These are phyloP conservation scores for Chionis minor DNA, from an alignment of 2,113 vertebrate genomes.

Conservation along the genomic window DNA sequence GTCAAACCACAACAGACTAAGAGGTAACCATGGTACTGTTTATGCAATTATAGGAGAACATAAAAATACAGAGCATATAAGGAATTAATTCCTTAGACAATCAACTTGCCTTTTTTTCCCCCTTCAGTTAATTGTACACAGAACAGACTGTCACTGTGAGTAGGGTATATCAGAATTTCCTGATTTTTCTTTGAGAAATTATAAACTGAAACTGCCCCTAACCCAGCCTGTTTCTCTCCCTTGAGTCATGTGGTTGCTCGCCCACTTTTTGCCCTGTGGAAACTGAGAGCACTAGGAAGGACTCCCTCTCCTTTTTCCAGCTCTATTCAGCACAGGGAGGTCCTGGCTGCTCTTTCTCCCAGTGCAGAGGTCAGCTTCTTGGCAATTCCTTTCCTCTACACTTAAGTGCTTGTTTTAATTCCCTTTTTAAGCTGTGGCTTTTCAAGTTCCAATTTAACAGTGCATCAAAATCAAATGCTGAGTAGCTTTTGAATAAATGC, in stretches of 20 bases:
- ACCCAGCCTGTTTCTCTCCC: background rate
- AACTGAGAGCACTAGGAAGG: background rate
- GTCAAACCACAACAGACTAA: background rate
- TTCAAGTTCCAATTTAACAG: background rate
- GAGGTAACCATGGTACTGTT: conserved; percentile 15
- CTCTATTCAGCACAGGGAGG: background rate
- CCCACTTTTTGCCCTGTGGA: background rate
- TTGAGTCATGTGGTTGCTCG: background rate
- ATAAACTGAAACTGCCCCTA: background rate
- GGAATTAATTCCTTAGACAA: background rate
- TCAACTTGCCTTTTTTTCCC: background rate
- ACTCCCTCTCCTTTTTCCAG: background rate
- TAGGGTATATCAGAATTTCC: background rate
- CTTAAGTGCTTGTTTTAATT: conserved; percentile 26
- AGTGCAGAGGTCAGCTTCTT: conserved; percentile 17
- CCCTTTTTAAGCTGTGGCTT: background rate
- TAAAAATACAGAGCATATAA: background rate
- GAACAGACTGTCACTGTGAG: background rate
- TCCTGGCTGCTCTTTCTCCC: conserved; percentile 20
- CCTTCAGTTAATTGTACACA: background rate
- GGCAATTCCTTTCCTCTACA: conserved; percentile 6
- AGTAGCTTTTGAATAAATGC: background rate
- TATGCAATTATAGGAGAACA: background rate
- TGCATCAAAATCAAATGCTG: background rate
- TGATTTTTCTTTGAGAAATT: background rate